Base-by-base conservation (phyloP, 1,140 invertebrate species). In the Tachypleus tridentatus region DNA sequence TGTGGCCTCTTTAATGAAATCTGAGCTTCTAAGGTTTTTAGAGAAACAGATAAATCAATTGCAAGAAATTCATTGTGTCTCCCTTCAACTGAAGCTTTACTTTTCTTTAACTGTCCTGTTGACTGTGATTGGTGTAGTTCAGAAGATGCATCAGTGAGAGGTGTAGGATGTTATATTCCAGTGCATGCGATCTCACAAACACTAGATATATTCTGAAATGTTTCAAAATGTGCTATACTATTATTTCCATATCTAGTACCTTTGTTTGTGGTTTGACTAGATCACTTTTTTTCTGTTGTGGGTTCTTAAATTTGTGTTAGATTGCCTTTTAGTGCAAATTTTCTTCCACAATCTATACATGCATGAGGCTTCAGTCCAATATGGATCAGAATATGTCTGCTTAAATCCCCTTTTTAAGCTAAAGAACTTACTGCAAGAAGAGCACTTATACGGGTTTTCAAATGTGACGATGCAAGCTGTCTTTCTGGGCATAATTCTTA, bases 341-440 rank as follows among this genome's bases (percentile, higher is more conserved):
- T 78, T 70, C 81, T 78, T 0, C 80, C 80, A 69, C 81, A 82
- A 66, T 78, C 79, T 9, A 79, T 71, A 64, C 81, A 82, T 5
- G 74, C 74, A 62, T 77, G 79, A 0, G 76, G 76, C 8, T 77
- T 76, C n/a, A 80, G 77, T 51, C 76, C 76, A 4, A 77, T 78
- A 70, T 82, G 81, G 3, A 81, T 80, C 61, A 80, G 78, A 56
- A 78, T 72, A 67, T 82, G 81, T 6, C 81, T 77, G 29, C 77
- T 82, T 66, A 80, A 81, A 4, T 81, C 81, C 53, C 80, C 81
- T 72, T 82, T 82, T 65, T 82, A 80, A 9, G 79, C 29, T 76
- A 71, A 83, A 83, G 29, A 77, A 77, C 11, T 80, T 75, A 7
- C 75, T 74, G 68, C 81, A 82, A 66, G 80, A 77, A 48, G 75